Evolutionary conservation across 2,797 vertebrate species (phyloP), one percentile per base, ranked within the genome.

Genomic region (Eupleurogrammus muticus): DNA sequence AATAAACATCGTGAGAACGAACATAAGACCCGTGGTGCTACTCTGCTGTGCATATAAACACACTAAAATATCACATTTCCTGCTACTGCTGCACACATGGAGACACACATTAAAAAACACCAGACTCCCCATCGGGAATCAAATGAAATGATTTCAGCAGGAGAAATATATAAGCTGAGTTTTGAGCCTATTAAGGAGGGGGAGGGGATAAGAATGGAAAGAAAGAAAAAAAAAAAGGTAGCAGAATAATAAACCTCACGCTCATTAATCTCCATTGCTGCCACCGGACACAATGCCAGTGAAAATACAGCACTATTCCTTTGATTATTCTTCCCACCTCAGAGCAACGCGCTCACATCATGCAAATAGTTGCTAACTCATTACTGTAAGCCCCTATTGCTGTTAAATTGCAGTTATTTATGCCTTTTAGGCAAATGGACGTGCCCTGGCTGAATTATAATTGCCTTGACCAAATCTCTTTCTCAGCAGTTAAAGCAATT

Each of bases 341-440:
- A 71, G 76, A 88, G 81, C 77, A 76, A 75, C 75, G 69, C 13
- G n/a, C 54, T 79, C 78, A 78, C 74, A 86, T 85, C 73, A 87
- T 74, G 79, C 73, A 86, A 83, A 88, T 44, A 72, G 82, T 87
- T 82, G 90, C 62, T 53, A 80, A 71, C 58, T 89, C 88, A 89
- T 91, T 90, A 90, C 66, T 76, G 57, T 57, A 44, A 51, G 46
- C 57, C 51, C 87, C 81, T 79, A 83, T 85, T 70, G 82, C 89
- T 73, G 79, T 77, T 90, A 85, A 91, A 92, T 83, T 87, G 81
- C 83, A 84, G 77, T 85, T 86, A 88, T 92, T 90, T 90, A 83
- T 88, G 90, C 86, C 83, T 87, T 81, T 89, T 83, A 86, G 77
- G 88, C 82, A 90, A 90, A 90, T 66, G 86, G 66, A 86, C 78